Evolutionary conservation across 2,888 invertebrate species (phyloP).

Genomic region (Cylindroiulus punctatus): DNA sequence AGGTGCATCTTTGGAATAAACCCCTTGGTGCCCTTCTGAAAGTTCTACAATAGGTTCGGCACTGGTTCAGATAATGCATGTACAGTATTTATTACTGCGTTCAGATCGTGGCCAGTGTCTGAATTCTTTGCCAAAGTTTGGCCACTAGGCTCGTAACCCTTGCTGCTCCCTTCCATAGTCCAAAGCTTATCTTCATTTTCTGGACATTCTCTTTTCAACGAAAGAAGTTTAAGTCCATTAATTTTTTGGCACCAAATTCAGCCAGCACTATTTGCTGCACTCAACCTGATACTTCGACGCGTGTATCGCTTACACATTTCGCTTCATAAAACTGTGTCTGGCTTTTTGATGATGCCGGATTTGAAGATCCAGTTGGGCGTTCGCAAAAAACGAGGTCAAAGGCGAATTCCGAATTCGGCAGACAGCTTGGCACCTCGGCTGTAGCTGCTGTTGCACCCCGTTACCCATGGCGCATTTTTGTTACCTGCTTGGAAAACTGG

Average conservation of each 20-base stretch:
- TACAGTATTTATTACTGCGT: background rate
- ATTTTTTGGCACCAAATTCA: too few relatives aligned
- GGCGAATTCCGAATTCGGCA: constrained; percentile 43
- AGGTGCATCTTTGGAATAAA: too few relatives aligned
- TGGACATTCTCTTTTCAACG: too few relatives aligned
- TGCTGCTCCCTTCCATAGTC: too few relatives aligned
- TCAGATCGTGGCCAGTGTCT: background rate
- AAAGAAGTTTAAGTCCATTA: too few relatives aligned
- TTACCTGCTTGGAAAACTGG: constrained; percentile 17
- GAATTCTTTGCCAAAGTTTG: too few relatives aligned
- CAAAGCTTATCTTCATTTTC: too few relatives aligned
- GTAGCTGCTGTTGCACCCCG: background rate
- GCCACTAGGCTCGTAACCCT: too few relatives aligned
- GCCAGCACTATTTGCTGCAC: too few relatives aligned
- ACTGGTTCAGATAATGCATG: background rate
- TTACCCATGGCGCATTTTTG: constrained; percentile 8
- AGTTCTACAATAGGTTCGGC: too few relatives aligned
- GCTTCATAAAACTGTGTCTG: background rate
- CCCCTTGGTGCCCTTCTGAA: too few relatives aligned
- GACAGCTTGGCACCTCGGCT: constrained; percentile 43
- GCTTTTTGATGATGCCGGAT: background rate
- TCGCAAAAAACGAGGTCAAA: background rate
- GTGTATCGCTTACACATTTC: background rate
- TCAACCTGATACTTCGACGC: background rate
- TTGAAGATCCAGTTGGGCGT: background rate